These are phyloP conservation scores for Leptoclinus maculatus DNA, from an alignment of 2,797 vertebrate species.

Conservation along the genomic window DNA sequence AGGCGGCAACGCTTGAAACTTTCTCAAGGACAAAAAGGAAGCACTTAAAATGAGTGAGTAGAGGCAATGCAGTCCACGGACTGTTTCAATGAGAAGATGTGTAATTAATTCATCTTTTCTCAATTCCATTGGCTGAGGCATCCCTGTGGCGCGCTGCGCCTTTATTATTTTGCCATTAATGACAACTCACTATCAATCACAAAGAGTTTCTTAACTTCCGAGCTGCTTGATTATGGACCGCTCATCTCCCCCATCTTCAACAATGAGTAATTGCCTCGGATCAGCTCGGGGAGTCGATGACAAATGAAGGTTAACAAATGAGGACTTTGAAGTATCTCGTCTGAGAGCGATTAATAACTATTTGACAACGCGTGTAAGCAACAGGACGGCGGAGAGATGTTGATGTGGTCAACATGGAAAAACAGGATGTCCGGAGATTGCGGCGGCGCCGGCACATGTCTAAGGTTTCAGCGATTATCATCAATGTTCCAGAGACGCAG, in stretches of 20 bases:
- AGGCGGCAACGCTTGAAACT: constrained; percentile 35
- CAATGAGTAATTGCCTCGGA: constrained; percentile 69
- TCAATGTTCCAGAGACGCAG: constrained; percentile 62
- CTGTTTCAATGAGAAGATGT: constrained; percentile 62
- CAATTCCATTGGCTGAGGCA: constrained; percentile 54
- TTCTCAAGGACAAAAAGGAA: constrained; percentile 61
- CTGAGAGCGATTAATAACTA: constrained; percentile 52
- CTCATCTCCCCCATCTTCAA: constrained; percentile 64
- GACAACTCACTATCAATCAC: constrained; percentile 79
- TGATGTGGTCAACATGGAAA: constrained; percentile 20
- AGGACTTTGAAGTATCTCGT: constrained; percentile 54
- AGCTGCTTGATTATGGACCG: constrained; percentile 64
- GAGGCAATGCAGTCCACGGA: constrained; percentile 29
- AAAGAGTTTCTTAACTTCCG: constrained; percentile 62
- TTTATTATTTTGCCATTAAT: constrained; percentile 81
- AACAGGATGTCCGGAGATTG: constrained; percentile 19
- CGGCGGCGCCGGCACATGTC: constrained; percentile 30
- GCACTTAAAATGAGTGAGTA: constrained; percentile 43
- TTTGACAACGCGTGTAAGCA: constrained; percentile 24
- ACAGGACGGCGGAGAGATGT: constrained; percentile 8
- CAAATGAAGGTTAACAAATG: constrained; percentile 69
- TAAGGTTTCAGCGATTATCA: constrained; percentile 64
- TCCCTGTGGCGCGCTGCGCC: constrained; percentile 59
- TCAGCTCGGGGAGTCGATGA: constrained; percentile 54
- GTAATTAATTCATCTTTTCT: constrained; percentile 75